Evolutionary conservation across 2,113 vertebrate genomes (phyloP).

Genomic region (Macroglossus sobrinus): DNA sequence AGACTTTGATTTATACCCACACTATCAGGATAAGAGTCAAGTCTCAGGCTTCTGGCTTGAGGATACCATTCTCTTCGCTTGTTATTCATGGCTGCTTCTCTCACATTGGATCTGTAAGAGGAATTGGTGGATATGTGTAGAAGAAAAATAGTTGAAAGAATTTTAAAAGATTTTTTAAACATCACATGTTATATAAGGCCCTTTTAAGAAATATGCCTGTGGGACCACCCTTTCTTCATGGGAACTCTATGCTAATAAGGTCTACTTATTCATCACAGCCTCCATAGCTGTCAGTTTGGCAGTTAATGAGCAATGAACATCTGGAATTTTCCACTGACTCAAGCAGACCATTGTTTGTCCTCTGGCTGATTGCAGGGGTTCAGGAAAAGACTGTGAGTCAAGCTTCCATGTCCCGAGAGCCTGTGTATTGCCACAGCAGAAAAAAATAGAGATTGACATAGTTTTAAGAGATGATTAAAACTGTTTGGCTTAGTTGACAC

Average conservation of each 20-base stretch:
- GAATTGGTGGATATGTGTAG: neutral
- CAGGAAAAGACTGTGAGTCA: conserved; percentile 2
- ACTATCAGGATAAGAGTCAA: neutral
- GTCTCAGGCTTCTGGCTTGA: neutral
- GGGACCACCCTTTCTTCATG: neutral
- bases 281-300: neutral
- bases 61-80: neutral
- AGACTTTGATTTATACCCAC: neutral
- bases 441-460: neutral
- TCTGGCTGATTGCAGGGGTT: neutral
- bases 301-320: neutral
- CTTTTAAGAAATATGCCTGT: neutral
- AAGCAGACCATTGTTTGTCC: neutral
- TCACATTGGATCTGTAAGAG: neutral
- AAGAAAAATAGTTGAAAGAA: neutral
- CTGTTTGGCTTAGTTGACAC: neutral
- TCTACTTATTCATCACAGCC: neutral
- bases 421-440: neutral
- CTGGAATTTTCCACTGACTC: conserved; percentile 42
- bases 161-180: neutral
- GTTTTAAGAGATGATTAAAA: neutral
- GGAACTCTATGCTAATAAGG: neutral
- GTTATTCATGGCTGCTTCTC: neutral
- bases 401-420: neutral
- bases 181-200: neutral